Evolutionary conservation across 2,113 vertebrate genomes (phyloP).

Genomic region (Phrynocephalus versicolor): DNA sequence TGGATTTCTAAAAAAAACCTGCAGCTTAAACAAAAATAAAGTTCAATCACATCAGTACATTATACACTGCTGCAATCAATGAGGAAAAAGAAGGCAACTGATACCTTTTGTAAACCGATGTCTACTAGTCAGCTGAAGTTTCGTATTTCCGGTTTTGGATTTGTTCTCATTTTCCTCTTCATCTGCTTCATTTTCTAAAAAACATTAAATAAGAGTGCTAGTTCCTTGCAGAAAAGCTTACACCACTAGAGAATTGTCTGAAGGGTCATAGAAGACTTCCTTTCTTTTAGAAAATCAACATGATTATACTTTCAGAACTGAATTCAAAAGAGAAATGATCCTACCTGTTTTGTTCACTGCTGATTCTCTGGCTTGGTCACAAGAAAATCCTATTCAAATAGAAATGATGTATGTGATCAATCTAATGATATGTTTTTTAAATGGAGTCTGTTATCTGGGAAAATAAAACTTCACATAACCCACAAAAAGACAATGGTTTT

Average conservation of each 20-base stretch:
- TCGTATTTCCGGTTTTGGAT: neutral
- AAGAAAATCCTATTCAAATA: slow-evolving; percentile 41
- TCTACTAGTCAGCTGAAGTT: neutral
- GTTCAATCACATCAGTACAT: neutral
- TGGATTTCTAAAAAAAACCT: neutral
- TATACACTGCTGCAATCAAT: neutral
- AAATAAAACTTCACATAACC: neutral
- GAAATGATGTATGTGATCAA: neutral
- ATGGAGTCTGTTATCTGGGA: neutral
- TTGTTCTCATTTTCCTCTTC: neutral
- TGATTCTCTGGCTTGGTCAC: slow-evolving; percentile 45
- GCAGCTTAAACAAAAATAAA: neutral
- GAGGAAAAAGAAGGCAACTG: neutral
- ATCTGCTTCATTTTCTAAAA: neutral
- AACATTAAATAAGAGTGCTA: neutral
- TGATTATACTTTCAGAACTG: neutral
- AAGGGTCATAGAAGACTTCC: neutral
- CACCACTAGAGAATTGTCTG: neutral
- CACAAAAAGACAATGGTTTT: neutral
- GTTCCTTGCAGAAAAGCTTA: neutral
- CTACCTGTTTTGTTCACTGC: slow-evolving; percentile 40
- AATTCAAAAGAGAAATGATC: slow-evolving; percentile 5
- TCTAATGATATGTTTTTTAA: neutral
- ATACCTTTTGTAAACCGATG: neutral
- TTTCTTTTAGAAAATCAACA: neutral